Percentiles rank a stretch among this genome's conserved stretches.
Conservation (phyloP, 2,797 vertebrate genomes). For the Hoplostethus atlanticus region DNA sequence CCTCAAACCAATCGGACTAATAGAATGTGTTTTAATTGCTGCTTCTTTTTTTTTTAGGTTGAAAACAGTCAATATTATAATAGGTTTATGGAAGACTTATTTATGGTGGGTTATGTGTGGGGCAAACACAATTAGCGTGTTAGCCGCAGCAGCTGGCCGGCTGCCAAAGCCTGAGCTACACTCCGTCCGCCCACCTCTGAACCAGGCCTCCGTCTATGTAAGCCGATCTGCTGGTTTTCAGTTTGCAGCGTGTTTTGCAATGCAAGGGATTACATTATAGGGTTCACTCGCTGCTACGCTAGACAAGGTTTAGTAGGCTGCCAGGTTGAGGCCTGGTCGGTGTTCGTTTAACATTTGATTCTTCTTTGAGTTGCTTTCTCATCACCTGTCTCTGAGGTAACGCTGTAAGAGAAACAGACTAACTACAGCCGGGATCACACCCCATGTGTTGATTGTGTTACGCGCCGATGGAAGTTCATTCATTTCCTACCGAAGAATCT, state of each 20-base stretch:
- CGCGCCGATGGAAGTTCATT: not conserved
- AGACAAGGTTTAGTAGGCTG: constrained; percentile 19
- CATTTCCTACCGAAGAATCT: constrained; percentile 13
- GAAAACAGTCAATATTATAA: constrained; percentile 66
- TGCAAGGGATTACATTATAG: constrained; percentile 27
- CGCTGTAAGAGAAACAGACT: not conserved
- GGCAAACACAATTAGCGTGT: constrained; percentile 76
- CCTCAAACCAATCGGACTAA: constrained; percentile 23
- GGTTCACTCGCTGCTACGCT: constrained; percentile 37
- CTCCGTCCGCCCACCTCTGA: constrained; percentile 63
- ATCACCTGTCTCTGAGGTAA: constrained; percentile 6
- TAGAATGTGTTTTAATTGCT: constrained; percentile 43
- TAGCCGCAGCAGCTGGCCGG: constrained; percentile 65
- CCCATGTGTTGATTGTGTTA: not conserved
- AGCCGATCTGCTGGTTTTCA: constrained; percentile 28
- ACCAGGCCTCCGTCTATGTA: constrained; percentile 42
- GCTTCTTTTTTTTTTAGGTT: constrained; percentile 18
- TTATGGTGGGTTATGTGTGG: constrained; percentile 67
- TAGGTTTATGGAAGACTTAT: constrained; percentile 62
- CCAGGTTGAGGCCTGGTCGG: constrained; percentile 1
- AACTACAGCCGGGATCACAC: not conserved
- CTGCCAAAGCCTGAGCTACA: constrained; percentile 68
- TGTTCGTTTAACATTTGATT: constrained; percentile 23
- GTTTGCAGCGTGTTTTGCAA: constrained; percentile 18
- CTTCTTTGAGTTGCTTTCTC: not conserved